Conservation (phyloP, 2,888 invertebrate species). For the Hetaerina titia region DNA sequence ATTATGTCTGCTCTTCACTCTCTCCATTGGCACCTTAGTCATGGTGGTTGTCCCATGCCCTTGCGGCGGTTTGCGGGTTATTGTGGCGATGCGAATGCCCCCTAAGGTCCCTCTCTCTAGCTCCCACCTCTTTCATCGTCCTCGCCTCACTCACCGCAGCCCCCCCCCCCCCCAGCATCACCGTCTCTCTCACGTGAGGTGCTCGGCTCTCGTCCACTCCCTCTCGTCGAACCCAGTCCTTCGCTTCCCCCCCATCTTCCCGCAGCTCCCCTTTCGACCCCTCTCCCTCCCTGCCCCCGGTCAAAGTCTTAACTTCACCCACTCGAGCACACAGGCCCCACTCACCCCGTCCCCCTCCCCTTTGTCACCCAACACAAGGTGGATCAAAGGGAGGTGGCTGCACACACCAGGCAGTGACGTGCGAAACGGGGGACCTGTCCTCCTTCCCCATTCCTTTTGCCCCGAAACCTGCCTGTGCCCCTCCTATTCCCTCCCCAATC, state of each 20-base stretch:
- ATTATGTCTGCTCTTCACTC: no score
- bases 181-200: no score
- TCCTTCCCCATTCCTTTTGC: neutral
- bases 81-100: no score
- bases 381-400: slow-evolving; percentile 28
- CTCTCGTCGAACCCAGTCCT: neutral
- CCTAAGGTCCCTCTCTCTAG: neutral
- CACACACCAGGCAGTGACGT: neutral
- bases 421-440: neutral
- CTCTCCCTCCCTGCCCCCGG: neutral
- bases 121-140: neutral
- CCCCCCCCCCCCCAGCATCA: neutral
- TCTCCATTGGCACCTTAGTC: no score
- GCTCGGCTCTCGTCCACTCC: no score
- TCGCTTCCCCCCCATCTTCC: neutral
- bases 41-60: no score
- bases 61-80: no score
- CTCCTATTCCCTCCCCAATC: neutral
- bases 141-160: neutral
- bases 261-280: neutral
- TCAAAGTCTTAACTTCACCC: neutral
- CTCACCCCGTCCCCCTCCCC: neutral
- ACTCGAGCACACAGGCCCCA: neutral
- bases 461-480: neutral
- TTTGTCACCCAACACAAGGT: slow-evolving; percentile 22